phyloP scores from a whole-genome alignment of 2,888 invertebrate genomes.

The Allacma fusca region DNA sequence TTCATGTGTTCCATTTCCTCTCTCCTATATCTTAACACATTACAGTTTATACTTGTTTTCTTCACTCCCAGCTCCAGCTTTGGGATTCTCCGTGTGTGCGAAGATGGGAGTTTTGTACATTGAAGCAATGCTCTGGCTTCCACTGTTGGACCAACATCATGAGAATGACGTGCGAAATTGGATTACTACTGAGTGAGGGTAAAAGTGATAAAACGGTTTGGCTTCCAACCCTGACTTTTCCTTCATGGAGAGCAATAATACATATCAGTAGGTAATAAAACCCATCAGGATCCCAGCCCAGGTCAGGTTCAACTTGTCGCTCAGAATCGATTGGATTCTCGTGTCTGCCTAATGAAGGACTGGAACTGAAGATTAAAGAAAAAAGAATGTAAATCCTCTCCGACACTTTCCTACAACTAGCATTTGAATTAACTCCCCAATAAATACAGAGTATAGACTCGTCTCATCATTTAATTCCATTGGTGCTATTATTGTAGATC shows the following conservation, averaged over 20 bases:
- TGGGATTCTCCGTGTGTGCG: neutral
- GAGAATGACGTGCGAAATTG: conserved; percentile 36
- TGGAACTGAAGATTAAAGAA: neutral
- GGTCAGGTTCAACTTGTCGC: conserved; percentile 16
- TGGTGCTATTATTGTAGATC: too few relatives aligned
- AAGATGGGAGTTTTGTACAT: neutral
- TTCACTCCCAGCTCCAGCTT: neutral
- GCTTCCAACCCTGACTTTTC: conserved; percentile 21
- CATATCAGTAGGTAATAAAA: conserved; percentile 13
- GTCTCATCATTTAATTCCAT: too few relatives aligned
- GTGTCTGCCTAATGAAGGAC: conserved; percentile 21
- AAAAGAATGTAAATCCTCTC: neutral
- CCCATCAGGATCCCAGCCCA: conserved; percentile 21
- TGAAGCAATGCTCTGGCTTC: neutral
- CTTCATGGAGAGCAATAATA: conserved; percentile 26
- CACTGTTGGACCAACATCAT: neutral
- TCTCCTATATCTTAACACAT: conserved; percentile 1
- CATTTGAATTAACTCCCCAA: too few relatives aligned
- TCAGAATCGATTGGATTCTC: conserved; percentile 24
- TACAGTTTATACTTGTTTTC: neutral
- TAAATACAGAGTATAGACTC: too few relatives aligned
- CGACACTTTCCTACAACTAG: neutral
- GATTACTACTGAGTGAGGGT: conserved; percentile 19
- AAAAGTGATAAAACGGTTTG: conserved; percentile 32
- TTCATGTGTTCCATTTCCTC: conserved; percentile 19